Conservation (phyloP, 1,140 invertebrate species). For the Dinoponera quadriceps region DNA sequence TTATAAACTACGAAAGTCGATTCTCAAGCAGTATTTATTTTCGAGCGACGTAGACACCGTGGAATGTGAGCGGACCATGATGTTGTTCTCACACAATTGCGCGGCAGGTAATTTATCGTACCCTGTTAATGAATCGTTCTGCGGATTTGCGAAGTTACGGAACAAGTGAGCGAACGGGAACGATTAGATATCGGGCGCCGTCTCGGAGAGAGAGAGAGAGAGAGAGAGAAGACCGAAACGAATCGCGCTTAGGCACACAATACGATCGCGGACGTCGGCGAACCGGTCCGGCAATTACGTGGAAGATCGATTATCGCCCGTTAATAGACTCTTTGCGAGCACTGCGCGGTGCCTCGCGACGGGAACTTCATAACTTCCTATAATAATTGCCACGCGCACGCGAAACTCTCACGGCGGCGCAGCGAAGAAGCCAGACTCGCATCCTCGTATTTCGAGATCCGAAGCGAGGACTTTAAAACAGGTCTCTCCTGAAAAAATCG, state of each 20-base stretch:
- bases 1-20: too few species aligned
- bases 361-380: conserved; percentile 63
- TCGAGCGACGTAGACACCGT: not conserved
- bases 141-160: conserved; percentile 11
- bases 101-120: conserved; percentile 35
- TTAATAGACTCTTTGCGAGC: conserved; percentile 63
- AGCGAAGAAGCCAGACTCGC: not conserved
- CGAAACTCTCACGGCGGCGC: conserved; percentile 26
- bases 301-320: conserved; percentile 67
- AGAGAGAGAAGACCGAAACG: conserved; percentile 40
- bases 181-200: conserved; percentile 46
- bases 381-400: conserved; percentile 64
- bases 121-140: conserved; percentile 39
- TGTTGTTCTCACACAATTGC: conserved; percentile 13
- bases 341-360: conserved; percentile 49
- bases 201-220: not conserved
- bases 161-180: conserved; percentile 37
- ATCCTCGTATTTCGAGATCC: not conserved
- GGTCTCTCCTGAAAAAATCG: not conserved
- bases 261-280: conserved; percentile 54
- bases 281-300: conserved; percentile 71
- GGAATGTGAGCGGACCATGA: too few species aligned
- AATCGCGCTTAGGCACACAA: conserved; percentile 58
- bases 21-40: not conserved
- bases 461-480: not conserved